phyloP scores from a whole-genome alignment of 2,797 vertebrate species.

The Clangula hyemalis region DNA sequence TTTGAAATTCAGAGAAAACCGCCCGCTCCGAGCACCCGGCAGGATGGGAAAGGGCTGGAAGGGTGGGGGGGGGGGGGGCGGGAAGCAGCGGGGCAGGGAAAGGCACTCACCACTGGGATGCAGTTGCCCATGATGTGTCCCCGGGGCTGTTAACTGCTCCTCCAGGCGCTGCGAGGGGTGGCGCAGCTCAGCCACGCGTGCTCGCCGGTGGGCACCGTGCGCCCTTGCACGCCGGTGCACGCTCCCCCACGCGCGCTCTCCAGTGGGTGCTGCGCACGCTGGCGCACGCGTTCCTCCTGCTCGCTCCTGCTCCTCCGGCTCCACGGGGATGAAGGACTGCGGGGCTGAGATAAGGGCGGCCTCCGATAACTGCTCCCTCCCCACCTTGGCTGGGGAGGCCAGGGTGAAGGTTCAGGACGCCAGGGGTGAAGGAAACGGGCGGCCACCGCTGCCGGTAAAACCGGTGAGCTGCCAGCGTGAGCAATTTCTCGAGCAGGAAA shows the following conservation, averaged over 20 bases:
- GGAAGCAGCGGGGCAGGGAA: background rate
- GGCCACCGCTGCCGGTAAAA: background rate
- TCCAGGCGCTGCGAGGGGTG: background rate
- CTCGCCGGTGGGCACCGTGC: background rate
- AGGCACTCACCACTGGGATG: constrained; percentile 1
- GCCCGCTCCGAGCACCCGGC: accelerated
- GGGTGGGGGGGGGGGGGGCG: background rate
- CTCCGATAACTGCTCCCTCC: background rate
- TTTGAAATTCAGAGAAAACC: background rate
- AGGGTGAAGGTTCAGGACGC: background rate
- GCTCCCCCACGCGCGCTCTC: background rate
- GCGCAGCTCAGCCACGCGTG: accelerated
- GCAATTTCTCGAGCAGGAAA: constrained; percentile 29
- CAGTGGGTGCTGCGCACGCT: accelerated
- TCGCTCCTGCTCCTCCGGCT: background rate
- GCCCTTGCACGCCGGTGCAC: no score
- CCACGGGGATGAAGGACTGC: background rate
- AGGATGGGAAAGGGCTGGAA: accelerated
- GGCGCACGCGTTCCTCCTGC: background rate
- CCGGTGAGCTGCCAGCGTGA: accelerated
- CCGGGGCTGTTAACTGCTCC: background rate
- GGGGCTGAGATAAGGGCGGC: constrained; percentile 15
- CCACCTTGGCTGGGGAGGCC: background rate
- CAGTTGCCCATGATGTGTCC: constrained; percentile 21
- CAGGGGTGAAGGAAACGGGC: background rate